Evolutionary conservation across 2,113 vertebrate species (phyloP).

Genomic region (Sturnira hondurensis): DNA sequence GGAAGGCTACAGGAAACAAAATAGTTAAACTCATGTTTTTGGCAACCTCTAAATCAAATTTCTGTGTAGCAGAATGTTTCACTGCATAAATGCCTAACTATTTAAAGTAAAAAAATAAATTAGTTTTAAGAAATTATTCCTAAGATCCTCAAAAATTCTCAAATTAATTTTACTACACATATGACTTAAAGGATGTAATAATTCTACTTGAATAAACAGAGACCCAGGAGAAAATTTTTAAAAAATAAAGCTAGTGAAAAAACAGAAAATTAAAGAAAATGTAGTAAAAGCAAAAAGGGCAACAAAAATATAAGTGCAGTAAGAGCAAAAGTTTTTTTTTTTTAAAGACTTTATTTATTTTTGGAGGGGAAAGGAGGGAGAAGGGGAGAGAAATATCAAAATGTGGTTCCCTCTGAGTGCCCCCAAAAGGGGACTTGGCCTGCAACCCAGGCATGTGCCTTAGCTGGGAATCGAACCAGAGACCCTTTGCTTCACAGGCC

Average conservation of each 20-base stretch:
- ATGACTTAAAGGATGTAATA: not conserved
- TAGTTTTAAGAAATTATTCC: not conserved
- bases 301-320: not conserved
- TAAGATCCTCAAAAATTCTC: not conserved
- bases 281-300: not conserved
- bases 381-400: too few species aligned
- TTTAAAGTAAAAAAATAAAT: not conserved
- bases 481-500: too few species aligned
- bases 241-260: not conserved
- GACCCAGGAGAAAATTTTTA: not conserved
- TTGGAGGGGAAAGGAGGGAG: too few species aligned
- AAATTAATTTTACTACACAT: not conserved
- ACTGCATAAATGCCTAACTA: not conserved
- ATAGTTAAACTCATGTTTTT: not conserved
- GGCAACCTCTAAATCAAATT: not conserved
- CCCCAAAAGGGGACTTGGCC: too few species aligned
- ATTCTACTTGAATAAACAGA: not conserved
- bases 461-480: too few species aligned
- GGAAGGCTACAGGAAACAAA: not conserved
- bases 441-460: too few species aligned
- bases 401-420: too few species aligned
- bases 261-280: not conserved
- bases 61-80: not conserved
- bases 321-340: slow-evolving; percentile 7
- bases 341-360: too few species aligned